phyloP scores from a whole-genome alignment of 1,140 invertebrate species.

The Drosophila repletoides region DNA sequence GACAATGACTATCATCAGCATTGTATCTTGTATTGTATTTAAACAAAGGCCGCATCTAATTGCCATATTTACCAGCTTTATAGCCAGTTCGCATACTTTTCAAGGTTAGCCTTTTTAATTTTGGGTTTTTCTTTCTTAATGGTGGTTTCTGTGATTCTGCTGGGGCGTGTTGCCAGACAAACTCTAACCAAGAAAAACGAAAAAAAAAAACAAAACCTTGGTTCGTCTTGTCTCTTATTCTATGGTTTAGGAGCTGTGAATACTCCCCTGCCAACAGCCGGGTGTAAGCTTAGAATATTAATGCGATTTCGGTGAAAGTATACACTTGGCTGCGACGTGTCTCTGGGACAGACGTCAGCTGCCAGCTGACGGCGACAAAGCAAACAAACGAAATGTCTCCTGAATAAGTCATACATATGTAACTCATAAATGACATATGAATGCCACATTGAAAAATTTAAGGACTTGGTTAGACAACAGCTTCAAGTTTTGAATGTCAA shows the following conservation, averaged over 20 bases:
- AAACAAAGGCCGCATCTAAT: conserved; percentile 15
- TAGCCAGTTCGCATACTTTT: conserved; percentile 27
- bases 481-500: not conserved
- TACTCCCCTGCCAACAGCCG: not conserved
- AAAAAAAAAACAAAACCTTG: too few relatives aligned
- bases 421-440: not conserved
- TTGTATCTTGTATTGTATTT: conserved; percentile 6
- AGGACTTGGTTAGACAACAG: too few relatives aligned
- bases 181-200: conserved; percentile 41
- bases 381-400: conserved; percentile 6
- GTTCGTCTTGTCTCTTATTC: conserved; percentile 16
- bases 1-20: not conserved
- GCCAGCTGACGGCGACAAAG: conserved; percentile 11
- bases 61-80: conserved; percentile 28
- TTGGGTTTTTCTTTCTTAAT: not conserved
- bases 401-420: conserved; percentile 10
- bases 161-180: conserved; percentile 18
- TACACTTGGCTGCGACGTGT: conserved; percentile 40
- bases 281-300: conserved; percentile 56
- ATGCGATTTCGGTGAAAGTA: conserved; percentile 58
- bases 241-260: not conserved
- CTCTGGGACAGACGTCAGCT: conserved; percentile 60
- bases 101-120: conserved; percentile 44
- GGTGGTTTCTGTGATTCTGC: conserved; percentile 1
- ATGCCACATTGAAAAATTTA: too few relatives aligned